Base-by-base conservation (phyloP, 2,888 invertebrate species). In the Melipona beecheii region DNA sequence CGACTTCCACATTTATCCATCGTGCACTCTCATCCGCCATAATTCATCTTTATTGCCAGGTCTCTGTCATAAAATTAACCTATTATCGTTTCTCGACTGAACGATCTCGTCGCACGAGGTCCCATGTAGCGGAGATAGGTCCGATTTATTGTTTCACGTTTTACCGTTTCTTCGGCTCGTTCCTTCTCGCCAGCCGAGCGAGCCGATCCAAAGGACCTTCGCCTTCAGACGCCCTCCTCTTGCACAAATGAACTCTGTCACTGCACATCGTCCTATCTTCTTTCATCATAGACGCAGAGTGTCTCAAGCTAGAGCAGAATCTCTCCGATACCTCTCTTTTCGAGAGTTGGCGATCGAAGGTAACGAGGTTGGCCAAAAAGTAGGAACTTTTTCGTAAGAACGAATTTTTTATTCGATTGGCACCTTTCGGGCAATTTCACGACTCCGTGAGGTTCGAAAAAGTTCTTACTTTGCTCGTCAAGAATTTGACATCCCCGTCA, bases 121-220 rank as follows among this genome's bases (percentile, higher is more conserved):
- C 36, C 17, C 24, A 21, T 19, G 66, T 78, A 6, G n/a, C 19
- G 36, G 31, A 4, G 64, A 68, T 66, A 75, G 72, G 66, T 68
- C 43, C 70, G 19, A 80, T 76, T 81, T 69, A 73, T 73, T 27
- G 73, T 81, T 56, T 49, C 77, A 50, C 24, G 27, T 78, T 78
- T 78, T 43, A 75, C 66, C 60, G 60, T 75, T 60, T 68, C 60
- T 27, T 1, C 6, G 56, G 21, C 49, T 64, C 49, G 1, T 31
- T 43, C 50, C 19, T 58, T 65, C 70, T 66, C 54, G 9, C 43
- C 43, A 58, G 74, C 69, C 24, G 3, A n/a, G 19, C 2, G 1
- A 43, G 43, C 43, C 43, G 9, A 43, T 11, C 24, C 52, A 17
- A 70, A 50, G n/a, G 68, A 60, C 58, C 65, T 54, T 65, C 36